Percentiles rank a stretch among this genome's conserved stretches.
These are phyloP conservation scores for Acanthoscelides obtectus DNA, from an alignment of 2,888 invertebrate genomes.

Conservation along the genomic window DNA sequence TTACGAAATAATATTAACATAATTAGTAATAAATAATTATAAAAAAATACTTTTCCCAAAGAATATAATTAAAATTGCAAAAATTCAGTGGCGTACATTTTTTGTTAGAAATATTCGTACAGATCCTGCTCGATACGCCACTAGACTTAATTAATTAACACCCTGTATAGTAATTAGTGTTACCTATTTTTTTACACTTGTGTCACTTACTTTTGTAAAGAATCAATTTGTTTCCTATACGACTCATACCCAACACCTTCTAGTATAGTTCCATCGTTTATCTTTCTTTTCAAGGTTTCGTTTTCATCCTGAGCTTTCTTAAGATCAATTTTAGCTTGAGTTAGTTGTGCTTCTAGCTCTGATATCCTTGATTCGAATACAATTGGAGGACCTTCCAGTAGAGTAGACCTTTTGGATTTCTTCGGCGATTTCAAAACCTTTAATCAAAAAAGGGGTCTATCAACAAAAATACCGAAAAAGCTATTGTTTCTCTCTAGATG, in stretches of 20 bases:
- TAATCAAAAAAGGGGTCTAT: not conserved
- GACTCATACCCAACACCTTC: conserved; percentile 57
- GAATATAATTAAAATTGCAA: no score
- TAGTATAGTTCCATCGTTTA: conserved; percentile 44
- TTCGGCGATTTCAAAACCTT: conserved; percentile 34
- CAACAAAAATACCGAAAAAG: not conserved
- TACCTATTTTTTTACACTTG: no score
- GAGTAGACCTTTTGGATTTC: conserved; percentile 27
- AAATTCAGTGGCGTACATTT: no score
- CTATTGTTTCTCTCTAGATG: no score
- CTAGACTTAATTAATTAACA: no score
- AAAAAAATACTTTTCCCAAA: no score
- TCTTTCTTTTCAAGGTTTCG: conserved; percentile 50
- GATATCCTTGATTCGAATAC: conserved; percentile 81
- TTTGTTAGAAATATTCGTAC: no score
- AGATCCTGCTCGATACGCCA: no score
- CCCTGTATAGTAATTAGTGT: no score
- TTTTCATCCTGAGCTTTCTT: conserved; percentile 68
- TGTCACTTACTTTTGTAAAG: conserved; percentile 60
- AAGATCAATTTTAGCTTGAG: conserved; percentile 71
- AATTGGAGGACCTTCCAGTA: conserved; percentile 70
- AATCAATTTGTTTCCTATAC: conserved; percentile 66
- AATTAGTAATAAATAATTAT: no score
- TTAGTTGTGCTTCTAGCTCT: conserved; percentile 77
- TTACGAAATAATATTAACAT: no score